phyloP scores from a whole-genome alignment of 35 echinoderm and acorn worm species.

The Eucidaris tribuloides region DNA sequence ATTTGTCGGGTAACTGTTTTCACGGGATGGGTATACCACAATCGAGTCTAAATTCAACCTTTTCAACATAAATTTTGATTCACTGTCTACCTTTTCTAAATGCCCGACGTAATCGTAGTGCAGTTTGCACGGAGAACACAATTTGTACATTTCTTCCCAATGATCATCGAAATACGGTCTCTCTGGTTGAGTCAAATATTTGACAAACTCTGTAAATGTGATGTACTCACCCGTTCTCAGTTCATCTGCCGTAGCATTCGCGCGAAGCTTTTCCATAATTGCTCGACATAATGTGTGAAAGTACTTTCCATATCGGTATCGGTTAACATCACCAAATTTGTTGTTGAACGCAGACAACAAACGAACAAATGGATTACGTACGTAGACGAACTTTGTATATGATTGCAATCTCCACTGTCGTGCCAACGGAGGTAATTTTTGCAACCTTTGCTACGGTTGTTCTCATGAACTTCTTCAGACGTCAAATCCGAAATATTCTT shows the following conservation, averaged over 20 bases:
- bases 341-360: no score
- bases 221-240: no score
- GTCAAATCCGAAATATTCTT: slow-evolving; percentile 17
- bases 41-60: background rate
- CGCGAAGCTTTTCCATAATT: slow-evolving; percentile 53
- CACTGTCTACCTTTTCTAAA: slow-evolving; percentile 41
- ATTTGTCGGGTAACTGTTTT: slow-evolving; percentile 52
- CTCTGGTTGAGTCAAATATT: no score
- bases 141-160: no score
- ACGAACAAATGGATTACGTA: no score
- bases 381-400: slow-evolving; percentile 53
- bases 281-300: background rate
- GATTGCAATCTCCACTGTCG: background rate
- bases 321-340: no score
- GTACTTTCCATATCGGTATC: background rate
- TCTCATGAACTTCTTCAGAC: slow-evolving; percentile 34
- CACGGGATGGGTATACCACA: slow-evolving; percentile 9
- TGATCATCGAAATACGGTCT: no score
- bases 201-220: slow-evolving; percentile 44
- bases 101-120: slow-evolving; percentile 60
- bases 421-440: background rate
- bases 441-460: slow-evolving; percentile 19
- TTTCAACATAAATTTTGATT: slow-evolving; percentile 47
- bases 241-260: slow-evolving; percentile 8
- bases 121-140: no score